phyloP scores from a whole-genome alignment of 1,140 invertebrate genomes.

The Periplaneta americana region DNA sequence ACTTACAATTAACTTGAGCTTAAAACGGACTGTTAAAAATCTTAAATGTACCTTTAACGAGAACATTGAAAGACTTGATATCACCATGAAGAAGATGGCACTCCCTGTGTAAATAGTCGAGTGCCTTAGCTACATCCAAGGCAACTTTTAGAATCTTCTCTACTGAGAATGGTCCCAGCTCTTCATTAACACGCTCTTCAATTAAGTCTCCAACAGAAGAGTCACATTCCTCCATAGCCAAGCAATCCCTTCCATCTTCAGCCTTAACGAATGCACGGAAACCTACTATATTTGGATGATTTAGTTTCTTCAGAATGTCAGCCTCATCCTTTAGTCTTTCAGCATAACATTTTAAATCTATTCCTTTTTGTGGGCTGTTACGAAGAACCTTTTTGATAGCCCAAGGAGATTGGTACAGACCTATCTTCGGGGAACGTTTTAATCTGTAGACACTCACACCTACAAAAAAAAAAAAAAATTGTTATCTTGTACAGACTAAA shows the following conservation, averaged over 20 bases:
- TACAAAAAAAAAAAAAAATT: conserved; percentile 36
- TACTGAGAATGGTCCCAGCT: conserved; percentile 51
- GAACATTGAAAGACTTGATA: conserved; percentile 77
- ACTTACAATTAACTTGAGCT: not conserved
- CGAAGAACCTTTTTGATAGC: conserved; percentile 67
- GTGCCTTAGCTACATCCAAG: conserved; percentile 60
- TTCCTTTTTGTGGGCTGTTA: conserved; percentile 23
- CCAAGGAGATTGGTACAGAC: conserved; percentile 68
- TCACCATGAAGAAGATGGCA: conserved; percentile 73
- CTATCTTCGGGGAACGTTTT: conserved; percentile 59
- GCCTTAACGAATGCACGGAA: conserved; percentile 62
- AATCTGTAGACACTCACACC: conserved; percentile 72
- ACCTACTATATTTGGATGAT: conserved; percentile 80
- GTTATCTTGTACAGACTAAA: too few species aligned
- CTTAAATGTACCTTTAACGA: conserved; percentile 37
- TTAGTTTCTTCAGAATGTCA: conserved; percentile 57
- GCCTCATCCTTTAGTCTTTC: conserved; percentile 64
- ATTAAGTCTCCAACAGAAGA: conserved; percentile 53
- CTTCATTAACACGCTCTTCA: conserved; percentile 56
- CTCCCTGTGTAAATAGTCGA: conserved; percentile 73
- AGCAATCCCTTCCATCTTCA: conserved; percentile 41
- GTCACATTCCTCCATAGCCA: conserved; percentile 48
- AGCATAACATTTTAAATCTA: conserved; percentile 30
- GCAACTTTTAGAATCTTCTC: conserved; percentile 56
- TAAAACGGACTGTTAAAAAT: too few species aligned